These are phyloP conservation scores for Potorous gilbertii DNA, from an alignment of 2,797 vertebrate genomes.

Conservation along the genomic window DNA sequence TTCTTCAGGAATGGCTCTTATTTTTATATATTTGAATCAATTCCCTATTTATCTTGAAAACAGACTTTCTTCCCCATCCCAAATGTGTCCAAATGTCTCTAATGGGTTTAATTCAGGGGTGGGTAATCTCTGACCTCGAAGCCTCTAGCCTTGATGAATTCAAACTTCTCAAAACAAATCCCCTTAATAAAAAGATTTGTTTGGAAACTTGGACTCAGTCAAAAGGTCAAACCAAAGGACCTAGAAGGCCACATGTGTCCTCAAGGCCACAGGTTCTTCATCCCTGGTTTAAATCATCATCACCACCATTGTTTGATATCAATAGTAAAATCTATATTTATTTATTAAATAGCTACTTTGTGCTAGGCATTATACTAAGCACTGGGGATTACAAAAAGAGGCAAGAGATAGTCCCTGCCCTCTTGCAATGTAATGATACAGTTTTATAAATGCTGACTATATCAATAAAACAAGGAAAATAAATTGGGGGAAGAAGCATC, in stretches of 20 bases:
- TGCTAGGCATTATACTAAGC: neutral
- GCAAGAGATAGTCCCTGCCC: neutral
- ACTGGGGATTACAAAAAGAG: neutral
- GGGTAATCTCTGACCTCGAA: no score
- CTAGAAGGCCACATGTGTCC: no score
- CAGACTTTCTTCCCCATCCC: neutral
- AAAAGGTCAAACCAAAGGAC: no score
- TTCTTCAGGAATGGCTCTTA: neutral
- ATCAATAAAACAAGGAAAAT: neutral
- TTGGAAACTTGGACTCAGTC: no score
- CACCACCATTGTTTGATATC: neutral
- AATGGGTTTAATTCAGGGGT: no score
- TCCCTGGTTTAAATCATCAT: neutral
- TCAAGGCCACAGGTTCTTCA: no score
- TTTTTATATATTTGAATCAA: neutral
- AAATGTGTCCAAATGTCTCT: neutral
- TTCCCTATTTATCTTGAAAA: neutral
- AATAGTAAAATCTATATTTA: neutral
- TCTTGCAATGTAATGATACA: neutral
- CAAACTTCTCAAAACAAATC: no score
- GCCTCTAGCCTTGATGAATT: no score
- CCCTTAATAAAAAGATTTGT: no score
- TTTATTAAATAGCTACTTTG: neutral
- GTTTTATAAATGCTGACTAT: neutral
- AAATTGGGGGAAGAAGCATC: neutral